Percentiles rank a stretch among this genome's conserved stretches.
Evolutionary conservation across 2,797 vertebrate species (phyloP).

Genomic region (Mastacembelus armatus): DNA sequence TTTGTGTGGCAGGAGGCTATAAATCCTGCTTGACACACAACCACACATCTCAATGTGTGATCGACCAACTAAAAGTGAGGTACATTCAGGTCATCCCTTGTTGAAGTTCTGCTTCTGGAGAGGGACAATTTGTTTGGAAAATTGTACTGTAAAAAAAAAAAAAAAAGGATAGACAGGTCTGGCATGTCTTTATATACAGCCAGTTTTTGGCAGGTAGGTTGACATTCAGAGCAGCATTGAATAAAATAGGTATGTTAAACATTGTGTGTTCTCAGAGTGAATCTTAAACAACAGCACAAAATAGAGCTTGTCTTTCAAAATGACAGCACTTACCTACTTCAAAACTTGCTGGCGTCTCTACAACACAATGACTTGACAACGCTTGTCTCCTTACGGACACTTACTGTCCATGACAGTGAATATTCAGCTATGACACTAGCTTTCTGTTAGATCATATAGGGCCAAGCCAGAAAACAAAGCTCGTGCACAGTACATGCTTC

Average conservation of each 20-base stretch:
- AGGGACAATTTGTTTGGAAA: constrained; percentile 33
- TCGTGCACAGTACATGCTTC: neutral
- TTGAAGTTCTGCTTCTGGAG: neutral
- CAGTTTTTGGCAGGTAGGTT: constrained; percentile 3
- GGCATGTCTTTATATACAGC: constrained; percentile 2
- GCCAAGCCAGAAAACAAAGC: constrained; percentile 1
- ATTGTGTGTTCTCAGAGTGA: constrained; percentile 6
- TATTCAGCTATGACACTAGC: too few relatives aligned
- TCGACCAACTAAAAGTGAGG: neutral
- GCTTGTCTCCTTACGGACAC: neutral
- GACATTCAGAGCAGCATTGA: neutral
- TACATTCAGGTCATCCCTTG: neutral
- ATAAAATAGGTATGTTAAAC: neutral
- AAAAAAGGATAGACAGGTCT: neutral
- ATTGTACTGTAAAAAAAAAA: constrained; percentile 4
- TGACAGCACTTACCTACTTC: constrained; percentile 19
- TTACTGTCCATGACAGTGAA: neutral
- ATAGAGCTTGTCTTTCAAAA: constrained; percentile 37
- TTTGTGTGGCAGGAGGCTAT: neutral
- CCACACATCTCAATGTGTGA: neutral
- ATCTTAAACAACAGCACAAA: constrained; percentile 2
- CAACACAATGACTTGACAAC: neutral
- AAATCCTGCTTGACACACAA: neutral
- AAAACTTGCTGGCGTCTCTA: constrained; percentile 19
- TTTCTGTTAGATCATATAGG: too few relatives aligned